Base-by-base conservation (phyloP, 2,888 invertebrate genomes). In the Parnassius glacialis region DNA sequence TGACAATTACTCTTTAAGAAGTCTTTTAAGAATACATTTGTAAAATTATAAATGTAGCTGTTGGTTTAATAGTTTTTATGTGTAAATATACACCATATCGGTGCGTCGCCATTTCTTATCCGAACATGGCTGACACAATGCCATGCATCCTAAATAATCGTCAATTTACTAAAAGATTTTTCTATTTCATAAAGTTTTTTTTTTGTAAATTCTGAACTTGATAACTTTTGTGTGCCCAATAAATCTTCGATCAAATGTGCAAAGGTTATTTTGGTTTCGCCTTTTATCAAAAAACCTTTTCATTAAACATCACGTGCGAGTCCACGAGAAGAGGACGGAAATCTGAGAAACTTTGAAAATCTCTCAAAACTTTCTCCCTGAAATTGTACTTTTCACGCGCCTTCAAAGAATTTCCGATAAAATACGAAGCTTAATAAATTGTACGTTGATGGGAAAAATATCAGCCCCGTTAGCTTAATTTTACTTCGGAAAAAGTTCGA, bases 361-460 rank as follows among this genome's bases (percentile, higher is more conserved):
- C 74, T 70, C 67, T 65, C 64, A 64, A 66, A 66, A 67, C 70
- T 67, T 62, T 68, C 67, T 57, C 64, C 59, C 67, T 64, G 64
- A 68, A 67, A 67, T 65, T 61, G 55, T 66, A 56, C 73, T 72
- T 69, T 68, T 71, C 67, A 64, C 68, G 68, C 69, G 56, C 68
- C 66, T 67, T 63, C 65, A 68, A 68, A 68, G 70, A 74, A 73
- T 74, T 71, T 69, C 61, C 68, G 71, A 72, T 67, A 67, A 71
- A 74, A 74, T 68, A 68, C 67, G 69, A 65, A 72, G 65, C 67
- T 70, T 74, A 71, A 75, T 74, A 76, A 74, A 74, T 75, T 75
- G 68, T 67, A 65, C 63, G 67, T 65, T 67, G 69, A 73, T 68
- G 68, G 68, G 61, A 45, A 56, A 58, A 59, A 55, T 54, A 51